Conservation (phyloP, 2,888 invertebrate species). For the Temnothorax ravouxi region DNA sequence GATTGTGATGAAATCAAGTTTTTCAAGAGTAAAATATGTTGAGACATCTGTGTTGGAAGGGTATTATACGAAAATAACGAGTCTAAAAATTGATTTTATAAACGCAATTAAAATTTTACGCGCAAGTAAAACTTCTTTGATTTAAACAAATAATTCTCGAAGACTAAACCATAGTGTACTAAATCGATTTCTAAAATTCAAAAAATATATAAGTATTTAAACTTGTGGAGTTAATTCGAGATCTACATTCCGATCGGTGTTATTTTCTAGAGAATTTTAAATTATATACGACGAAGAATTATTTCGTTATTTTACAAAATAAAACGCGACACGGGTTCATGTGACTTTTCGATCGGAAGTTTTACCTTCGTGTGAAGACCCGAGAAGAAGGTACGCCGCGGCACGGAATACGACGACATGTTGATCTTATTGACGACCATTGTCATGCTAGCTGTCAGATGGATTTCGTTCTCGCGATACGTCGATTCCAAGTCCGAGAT, state of each 20-base stretch:
- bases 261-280: neutral
- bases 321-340: neutral
- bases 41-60: neutral
- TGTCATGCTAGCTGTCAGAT: constrained; percentile 75
- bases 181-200: neutral
- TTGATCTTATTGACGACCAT: constrained; percentile 85
- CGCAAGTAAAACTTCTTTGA: neutral
- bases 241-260: neutral
- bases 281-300: neutral
- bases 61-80: neutral
- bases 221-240: neutral
- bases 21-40: neutral
- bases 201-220: neutral
- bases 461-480: constrained; percentile 3
- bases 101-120: neutral
- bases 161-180: neutral
- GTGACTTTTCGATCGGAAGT: neutral
- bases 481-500: constrained; percentile 22
- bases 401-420: constrained; percentile 84
- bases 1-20: neutral
- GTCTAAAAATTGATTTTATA: neutral
- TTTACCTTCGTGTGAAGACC: constrained; percentile 82
- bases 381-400: constrained; percentile 83
- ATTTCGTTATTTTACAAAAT: neutral
- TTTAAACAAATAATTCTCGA: neutral